These are phyloP conservation scores for Trachelus tabidus DNA, from an alignment of 2,888 invertebrate genomes.

Conservation along the genomic window DNA sequence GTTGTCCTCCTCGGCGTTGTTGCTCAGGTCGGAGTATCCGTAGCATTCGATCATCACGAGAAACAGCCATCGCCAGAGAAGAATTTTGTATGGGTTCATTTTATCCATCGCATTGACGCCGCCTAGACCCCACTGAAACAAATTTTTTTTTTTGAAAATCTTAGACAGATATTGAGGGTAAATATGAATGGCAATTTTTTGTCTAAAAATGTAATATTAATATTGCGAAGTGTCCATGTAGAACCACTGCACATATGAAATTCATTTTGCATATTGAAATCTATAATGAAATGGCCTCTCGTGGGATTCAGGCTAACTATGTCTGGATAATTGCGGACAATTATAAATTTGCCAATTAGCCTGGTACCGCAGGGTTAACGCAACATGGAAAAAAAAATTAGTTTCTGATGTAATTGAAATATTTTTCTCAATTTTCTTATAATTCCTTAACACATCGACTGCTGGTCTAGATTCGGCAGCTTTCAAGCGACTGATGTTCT, in stretches of 20 bases:
- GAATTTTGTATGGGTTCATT: constrained; percentile 36
- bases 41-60: constrained; percentile 43
- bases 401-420: not conserved
- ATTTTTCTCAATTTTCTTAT: not conserved
- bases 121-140: constrained; percentile 22
- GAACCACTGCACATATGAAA: not conserved
- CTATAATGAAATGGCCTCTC: not conserved
- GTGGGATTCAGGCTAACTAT: not conserved
- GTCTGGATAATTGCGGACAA: not conserved
- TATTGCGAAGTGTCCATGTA: too few relatives aligned
- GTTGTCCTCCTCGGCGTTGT: constrained; percentile 64
- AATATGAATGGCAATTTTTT: not conserved
- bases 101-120: constrained; percentile 14
- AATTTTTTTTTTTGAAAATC: not conserved
- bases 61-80: constrained; percentile 38
- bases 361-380: not conserved
- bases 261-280: not conserved
- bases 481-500: too few relatives aligned
- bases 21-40: constrained; percentile 38
- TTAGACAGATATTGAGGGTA: not conserved
- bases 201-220: not conserved
- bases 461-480: too few relatives aligned
- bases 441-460: too few relatives aligned
- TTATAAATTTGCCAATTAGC: not conserved
- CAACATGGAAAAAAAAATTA: not conserved